These are phyloP conservation scores for Phenacoccus solenopsis DNA, from an alignment of 1,140 invertebrate species.

Conservation along the genomic window DNA sequence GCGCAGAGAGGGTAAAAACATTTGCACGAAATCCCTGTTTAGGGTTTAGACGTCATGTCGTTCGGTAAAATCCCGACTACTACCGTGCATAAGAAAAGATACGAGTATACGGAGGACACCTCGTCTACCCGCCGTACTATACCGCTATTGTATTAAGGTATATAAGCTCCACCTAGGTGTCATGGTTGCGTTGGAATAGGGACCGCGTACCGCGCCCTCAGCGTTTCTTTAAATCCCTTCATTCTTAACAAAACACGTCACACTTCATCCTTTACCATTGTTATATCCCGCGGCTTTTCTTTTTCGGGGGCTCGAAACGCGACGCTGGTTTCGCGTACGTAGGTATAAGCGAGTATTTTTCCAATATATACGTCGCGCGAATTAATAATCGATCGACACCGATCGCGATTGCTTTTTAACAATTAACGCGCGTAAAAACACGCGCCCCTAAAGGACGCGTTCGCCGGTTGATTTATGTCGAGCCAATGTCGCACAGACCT, in stretches of 20 bases:
- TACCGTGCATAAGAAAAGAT: constrained; percentile 17
- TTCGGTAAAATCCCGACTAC: constrained; percentile 11
- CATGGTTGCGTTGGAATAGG: not conserved
- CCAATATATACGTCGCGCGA: not conserved
- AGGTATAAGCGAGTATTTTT: not conserved
- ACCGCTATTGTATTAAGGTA: not conserved
- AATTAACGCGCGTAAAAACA: not conserved
- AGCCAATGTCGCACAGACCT: not conserved
- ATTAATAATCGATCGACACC: not conserved
- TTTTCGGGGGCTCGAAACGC: not conserved
- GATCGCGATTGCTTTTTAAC: not conserved
- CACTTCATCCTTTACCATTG: constrained; percentile 16
- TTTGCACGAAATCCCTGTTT: constrained; percentile 10
- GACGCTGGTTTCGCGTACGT: not conserved
- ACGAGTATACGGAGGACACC: not conserved
- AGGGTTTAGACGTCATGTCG: constrained; percentile 15
- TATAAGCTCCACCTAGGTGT: constrained; percentile 15
- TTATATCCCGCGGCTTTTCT: constrained; percentile 10
- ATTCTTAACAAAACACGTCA: constrained; percentile 18
- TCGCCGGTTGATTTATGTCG: not conserved
- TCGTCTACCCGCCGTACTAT: not conserved
- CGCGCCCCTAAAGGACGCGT: not conserved
- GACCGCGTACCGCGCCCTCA: not conserved
- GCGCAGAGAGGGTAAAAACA: not conserved
- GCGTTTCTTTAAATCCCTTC: not conserved